Percentiles rank a stretch among this genome's conserved stretches.
Conservation (phyloP, 2,888 invertebrate species). For the Thalpophila matura region DNA sequence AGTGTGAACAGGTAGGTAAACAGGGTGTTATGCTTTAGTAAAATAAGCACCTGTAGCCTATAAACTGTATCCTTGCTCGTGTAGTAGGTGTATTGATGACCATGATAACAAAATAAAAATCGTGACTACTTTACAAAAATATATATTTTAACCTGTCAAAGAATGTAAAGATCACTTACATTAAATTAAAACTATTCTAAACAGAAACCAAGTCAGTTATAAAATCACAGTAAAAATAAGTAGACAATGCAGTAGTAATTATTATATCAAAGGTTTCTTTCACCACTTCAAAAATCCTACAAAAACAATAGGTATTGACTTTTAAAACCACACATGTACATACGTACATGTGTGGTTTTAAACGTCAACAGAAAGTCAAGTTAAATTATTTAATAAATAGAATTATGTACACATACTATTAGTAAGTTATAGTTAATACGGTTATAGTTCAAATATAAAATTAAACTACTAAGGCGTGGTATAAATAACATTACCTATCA, state of each 20-base stretch:
- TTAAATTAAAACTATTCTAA: conserved; percentile 73
- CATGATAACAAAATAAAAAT: conserved; percentile 11
- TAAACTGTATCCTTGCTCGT: too few relatives aligned
- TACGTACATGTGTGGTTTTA: conserved; percentile 27
- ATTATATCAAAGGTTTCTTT: conserved; percentile 37
- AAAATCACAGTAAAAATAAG: conserved; percentile 84
- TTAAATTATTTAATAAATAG: conserved; percentile 61
- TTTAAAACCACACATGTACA: conserved; percentile 37
- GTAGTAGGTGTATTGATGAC: not conserved
- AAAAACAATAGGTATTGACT: conserved; percentile 47
- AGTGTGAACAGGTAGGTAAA: too few relatives aligned
- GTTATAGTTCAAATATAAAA: conserved; percentile 40
- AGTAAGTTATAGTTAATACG: conserved; percentile 46
- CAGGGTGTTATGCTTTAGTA: too few relatives aligned
- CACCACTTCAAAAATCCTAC: conserved; percentile 39
- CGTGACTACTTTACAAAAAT: conserved; percentile 48
- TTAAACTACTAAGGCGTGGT: conserved; percentile 32
- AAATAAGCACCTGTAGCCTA: too few relatives aligned
- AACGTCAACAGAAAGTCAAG: conserved; percentile 28
- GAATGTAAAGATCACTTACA: conserved; percentile 72
- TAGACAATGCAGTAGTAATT: conserved; percentile 57
- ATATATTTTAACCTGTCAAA: conserved; percentile 65
- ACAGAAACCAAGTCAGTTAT: conserved; percentile 73
- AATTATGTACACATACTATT: conserved; percentile 53
- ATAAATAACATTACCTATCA: conserved; percentile 64